Percentiles rank a stretch among this genome's conserved stretches.
Conservation (phyloP, 2,113 vertebrate genomes). For the Ursus arctos region DNA sequence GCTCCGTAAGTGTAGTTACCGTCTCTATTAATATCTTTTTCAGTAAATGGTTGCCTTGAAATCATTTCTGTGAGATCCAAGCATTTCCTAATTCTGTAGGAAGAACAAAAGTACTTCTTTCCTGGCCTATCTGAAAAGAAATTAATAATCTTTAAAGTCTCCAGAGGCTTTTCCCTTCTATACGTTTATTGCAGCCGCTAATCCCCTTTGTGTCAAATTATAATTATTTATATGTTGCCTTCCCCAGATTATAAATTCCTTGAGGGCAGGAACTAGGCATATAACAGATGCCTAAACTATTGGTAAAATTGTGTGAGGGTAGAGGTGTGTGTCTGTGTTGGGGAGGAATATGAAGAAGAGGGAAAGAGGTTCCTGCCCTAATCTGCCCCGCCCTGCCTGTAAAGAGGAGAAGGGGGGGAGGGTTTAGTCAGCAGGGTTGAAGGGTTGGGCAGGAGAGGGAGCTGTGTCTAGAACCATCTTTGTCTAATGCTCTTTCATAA, state of each 20-base stretch:
- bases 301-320: background rate
- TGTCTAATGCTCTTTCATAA: background rate
- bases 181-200: conserved; percentile 8
- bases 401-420: background rate
- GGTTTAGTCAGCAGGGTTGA: conserved; percentile 17
- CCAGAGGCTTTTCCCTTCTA: background rate
- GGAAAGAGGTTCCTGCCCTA: background rate
- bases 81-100: conserved; percentile 42
- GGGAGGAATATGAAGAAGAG: background rate
- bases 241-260: conserved; percentile 53
- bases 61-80: conserved; percentile 31
- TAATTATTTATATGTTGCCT: conserved; percentile 25
- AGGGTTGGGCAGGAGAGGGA: background rate
- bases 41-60: background rate
- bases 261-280: background rate
- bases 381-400: background rate
- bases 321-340: background rate
- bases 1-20: background rate
- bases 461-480: background rate
- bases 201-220: conserved; percentile 29
- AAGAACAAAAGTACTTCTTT: conserved; percentile 14
- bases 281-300: conserved; percentile 8
- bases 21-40: conserved; percentile 1
- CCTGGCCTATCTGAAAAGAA: background rate
- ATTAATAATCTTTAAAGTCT: conserved; percentile 6